Percentiles rank a stretch among this genome's conserved stretches.
Evolutionary conservation across 1,140 invertebrate genomes (phyloP).

Genomic region (Drosophila seguyi): DNA sequence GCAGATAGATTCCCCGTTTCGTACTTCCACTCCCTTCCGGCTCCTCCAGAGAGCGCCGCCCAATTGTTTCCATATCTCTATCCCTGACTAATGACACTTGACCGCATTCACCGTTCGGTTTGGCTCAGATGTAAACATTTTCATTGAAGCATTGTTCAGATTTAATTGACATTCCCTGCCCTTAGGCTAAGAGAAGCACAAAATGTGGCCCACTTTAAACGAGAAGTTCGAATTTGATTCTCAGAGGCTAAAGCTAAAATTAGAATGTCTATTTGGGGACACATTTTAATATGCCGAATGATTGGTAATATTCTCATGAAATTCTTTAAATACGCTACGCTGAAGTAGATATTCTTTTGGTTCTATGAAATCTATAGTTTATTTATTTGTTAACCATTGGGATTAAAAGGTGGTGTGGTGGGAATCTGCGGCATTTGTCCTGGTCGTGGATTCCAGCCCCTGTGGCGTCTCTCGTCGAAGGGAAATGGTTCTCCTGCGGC

Average conservation of each 20-base stretch:
- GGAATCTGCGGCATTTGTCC: slow-evolving; percentile 39
- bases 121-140: slow-evolving; percentile 39
- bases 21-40: slow-evolving; percentile 2
- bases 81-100: slow-evolving; percentile 49
- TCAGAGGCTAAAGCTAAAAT: slow-evolving; percentile 1
- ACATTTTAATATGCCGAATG: slow-evolving; percentile 13
- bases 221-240: slow-evolving; percentile 13
- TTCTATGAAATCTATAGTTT: background rate
- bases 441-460: slow-evolving; percentile 7
- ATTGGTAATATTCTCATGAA: background rate
- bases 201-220: slow-evolving; percentile 1
- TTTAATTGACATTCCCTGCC: slow-evolving; percentile 64
- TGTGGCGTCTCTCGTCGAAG: slow-evolving; percentile 53
- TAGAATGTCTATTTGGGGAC: slow-evolving; percentile 25
- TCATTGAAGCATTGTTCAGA: slow-evolving; percentile 48
- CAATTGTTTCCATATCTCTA: slow-evolving; percentile 25
- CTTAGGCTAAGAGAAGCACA: slow-evolving; percentile 5
- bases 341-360: background rate
- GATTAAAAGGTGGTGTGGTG: slow-evolving; percentile 75
- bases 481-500: slow-evolving; percentile 38
- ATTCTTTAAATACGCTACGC: background rate
- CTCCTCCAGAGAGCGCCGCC: background rate
- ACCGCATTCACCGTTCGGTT: slow-evolving; percentile 30
- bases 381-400: slow-evolving; percentile 47
- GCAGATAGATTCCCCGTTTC: slow-evolving; percentile 18